Base-by-base conservation (phyloP, 2,888 invertebrate species). In the Polietes domitor region DNA sequence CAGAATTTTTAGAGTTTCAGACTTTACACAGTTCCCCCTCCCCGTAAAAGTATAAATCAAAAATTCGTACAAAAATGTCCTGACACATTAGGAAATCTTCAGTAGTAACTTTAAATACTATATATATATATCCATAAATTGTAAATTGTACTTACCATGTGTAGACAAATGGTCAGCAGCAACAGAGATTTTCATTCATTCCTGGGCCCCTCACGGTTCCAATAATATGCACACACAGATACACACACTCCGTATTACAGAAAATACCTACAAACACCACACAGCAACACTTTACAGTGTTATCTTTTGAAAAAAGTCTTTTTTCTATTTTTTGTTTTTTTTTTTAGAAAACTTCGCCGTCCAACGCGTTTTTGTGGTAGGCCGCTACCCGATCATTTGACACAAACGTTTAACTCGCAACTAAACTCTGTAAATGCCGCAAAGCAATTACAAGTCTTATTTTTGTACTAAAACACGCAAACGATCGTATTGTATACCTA, bases 81-180 rank as follows among this genome's bases (percentile, higher is more conserved):
- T 68, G 3, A 43, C 32, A 43, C 21, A 10, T 63, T 24, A 68
- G 37, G 68, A 68, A 68, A 68, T 68, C 68, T 68, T 68, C 68
- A 68, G 21, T 68, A 9, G 26, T 37, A 32, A 32, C 58, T 26
- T 26, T 12, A 15, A n/a, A 19, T 58, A 58, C n/a, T 41, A 47
- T 9, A 10, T 47, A n/a, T 21, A 24, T 17, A 43, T 21, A 21
- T 43, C 10, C 32, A 32, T 2, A 41, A 41, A 41, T 41, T 37
- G 1, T 50, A 41, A 43, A 43, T 79, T 82, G 6, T 76, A 84
- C 84, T 84, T 79, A 84, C 84, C 81, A 84, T 78, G 65, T 80
- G 77, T 28, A 63, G 17, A 47, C 24, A n/a, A 17, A 32, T 32
- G 26, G 21, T 24, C 68, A n/a, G 61, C 61, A 32, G 28, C 63